These are phyloP conservation scores for Phragmatobia fuliginosa DNA, from an alignment of 2,888 invertebrate species.

Conservation along the genomic window DNA sequence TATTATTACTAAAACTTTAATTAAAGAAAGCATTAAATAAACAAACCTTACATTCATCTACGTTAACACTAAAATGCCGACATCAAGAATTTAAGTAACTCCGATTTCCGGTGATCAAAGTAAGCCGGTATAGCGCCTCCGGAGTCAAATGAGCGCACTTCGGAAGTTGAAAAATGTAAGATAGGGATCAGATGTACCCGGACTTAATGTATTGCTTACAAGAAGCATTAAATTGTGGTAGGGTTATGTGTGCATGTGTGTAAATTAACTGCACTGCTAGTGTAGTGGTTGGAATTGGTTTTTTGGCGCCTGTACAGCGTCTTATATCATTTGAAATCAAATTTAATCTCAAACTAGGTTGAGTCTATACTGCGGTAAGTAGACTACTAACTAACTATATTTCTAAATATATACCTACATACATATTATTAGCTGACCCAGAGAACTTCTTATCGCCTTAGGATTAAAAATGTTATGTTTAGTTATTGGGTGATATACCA, in stretches of 20 bases:
- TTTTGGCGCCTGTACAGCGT: background rate
- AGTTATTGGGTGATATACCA: no score
- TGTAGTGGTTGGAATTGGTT: background rate
- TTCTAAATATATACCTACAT: no score
- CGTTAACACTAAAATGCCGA: slow-evolving; percentile 28
- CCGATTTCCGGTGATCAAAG: slow-evolving; percentile 50
- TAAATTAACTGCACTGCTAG: slow-evolving; percentile 6
- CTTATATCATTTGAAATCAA: background rate
- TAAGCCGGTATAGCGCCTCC: slow-evolving; percentile 49
- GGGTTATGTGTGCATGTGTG: slow-evolving; percentile 12
- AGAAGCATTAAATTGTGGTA: slow-evolving; percentile 41
- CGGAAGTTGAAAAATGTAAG: slow-evolving; percentile 52
- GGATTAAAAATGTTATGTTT: no score
- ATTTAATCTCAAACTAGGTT: no score
- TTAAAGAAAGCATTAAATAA: background rate
- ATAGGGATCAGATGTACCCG: slow-evolving; percentile 49
- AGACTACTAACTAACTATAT: no score
- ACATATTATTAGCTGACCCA: no score
- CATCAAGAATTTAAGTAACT: slow-evolving; percentile 42
- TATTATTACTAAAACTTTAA: slow-evolving; percentile 4
- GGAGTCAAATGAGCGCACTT: slow-evolving; percentile 41
- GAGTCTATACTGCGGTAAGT: no score
- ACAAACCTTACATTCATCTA: background rate
- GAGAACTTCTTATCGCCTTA: no score
- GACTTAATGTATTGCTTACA: slow-evolving; percentile 45